phyloP scores from a whole-genome alignment of 2,113 vertebrate species.

The Nyctibius bracteatus region DNA sequence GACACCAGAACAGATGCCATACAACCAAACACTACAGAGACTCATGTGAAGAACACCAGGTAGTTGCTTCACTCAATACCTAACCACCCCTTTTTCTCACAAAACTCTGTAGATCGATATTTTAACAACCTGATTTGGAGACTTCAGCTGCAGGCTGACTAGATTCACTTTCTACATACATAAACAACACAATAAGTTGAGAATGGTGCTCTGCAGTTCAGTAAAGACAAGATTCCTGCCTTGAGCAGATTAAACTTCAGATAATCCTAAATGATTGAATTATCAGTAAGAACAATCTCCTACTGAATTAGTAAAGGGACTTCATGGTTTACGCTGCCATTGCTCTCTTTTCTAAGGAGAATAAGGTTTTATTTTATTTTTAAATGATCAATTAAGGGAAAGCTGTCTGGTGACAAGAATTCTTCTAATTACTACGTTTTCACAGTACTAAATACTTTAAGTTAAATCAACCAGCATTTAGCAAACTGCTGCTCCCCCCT shows the following conservation, averaged over 20 bases:
- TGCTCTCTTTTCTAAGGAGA: constrained; percentile 16
- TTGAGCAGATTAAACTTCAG: not conserved
- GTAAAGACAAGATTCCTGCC: not conserved
- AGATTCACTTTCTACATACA: not conserved
- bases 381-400: constrained; percentile 59
- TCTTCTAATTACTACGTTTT: constrained; percentile 73
- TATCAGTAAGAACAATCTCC: not conserved
- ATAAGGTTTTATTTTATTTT: constrained; percentile 50
- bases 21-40: not conserved
- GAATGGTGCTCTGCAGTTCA: not conserved
- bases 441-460: constrained; percentile 69
- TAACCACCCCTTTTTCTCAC: not conserved
- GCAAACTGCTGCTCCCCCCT: constrained; percentile 43
- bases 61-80: not conserved
- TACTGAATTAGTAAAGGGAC: constrained; percentile 30
- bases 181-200: not conserved
- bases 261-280: constrained; percentile 15
- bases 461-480: constrained; percentile 74
- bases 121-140: not conserved
- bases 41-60: not conserved
- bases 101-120: not conserved
- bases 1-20: not conserved
- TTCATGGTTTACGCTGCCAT: not conserved
- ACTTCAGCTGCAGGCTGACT: not conserved
- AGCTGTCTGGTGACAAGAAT: constrained; percentile 65